These are phyloP conservation scores for Anomalospiza imberbis DNA, from an alignment of 2,797 vertebrate species.

Conservation along the genomic window DNA sequence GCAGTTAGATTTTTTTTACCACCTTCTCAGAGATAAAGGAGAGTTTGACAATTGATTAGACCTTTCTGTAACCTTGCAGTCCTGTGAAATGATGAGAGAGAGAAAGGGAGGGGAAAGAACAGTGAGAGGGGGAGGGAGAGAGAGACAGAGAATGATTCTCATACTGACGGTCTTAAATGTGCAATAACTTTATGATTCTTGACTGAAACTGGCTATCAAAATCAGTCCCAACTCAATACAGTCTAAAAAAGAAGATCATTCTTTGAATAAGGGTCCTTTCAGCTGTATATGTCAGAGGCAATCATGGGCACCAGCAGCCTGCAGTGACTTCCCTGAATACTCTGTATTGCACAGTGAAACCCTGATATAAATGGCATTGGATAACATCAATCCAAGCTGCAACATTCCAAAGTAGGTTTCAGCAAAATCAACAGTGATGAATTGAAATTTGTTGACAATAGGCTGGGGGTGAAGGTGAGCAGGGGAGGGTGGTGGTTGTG, in stretches of 20 bases:
- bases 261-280: slow-evolving; percentile 74
- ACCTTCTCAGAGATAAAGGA: slow-evolving; percentile 80
- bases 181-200: slow-evolving; percentile 84
- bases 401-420: slow-evolving; percentile 69
- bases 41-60: slow-evolving; percentile 87
- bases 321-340: slow-evolving; percentile 67
- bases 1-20: slow-evolving; percentile 80
- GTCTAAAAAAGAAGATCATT: slow-evolving; percentile 75
- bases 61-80: slow-evolving; percentile 83
- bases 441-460: slow-evolving; percentile 66
- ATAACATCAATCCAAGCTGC: slow-evolving; percentile 70
- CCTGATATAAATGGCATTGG: slow-evolving; percentile 77
- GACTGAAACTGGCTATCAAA: slow-evolving; percentile 84
- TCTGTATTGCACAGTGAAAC: slow-evolving; percentile 65
- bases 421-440: slow-evolving; percentile 75
- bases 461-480: background rate
- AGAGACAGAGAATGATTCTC: slow-evolving; percentile 73
- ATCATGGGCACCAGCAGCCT: slow-evolving; percentile 72
- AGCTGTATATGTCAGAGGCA: slow-evolving; percentile 73
- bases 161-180: slow-evolving; percentile 78
- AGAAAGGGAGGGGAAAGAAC: slow-evolving; percentile 52
- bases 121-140: background rate
- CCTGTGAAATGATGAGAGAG: slow-evolving; percentile 78
- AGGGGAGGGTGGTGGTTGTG: background rate
- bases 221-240: slow-evolving; percentile 81